These are phyloP conservation scores for Oncorhynchus mykiss DNA, from an alignment of 2,113 vertebrate genomes.

Conservation along the genomic window DNA sequence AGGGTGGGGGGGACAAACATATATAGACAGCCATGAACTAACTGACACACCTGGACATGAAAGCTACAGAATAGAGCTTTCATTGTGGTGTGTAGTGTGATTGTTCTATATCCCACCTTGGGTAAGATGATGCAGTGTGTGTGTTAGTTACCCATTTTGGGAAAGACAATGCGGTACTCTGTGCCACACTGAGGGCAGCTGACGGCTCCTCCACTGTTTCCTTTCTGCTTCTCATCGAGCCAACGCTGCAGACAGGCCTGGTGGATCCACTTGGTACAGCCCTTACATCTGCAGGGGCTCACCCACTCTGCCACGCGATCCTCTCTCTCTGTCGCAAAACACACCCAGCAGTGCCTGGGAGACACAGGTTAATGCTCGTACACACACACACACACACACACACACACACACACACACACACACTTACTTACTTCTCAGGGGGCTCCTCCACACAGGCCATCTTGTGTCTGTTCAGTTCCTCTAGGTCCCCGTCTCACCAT, in stretches of 20 bases:
- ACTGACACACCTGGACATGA: neutral
- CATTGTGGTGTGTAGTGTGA: neutral
- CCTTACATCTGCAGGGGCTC: slow-evolving; percentile 77
- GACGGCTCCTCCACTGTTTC: slow-evolving; percentile 64
- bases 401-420: neutral
- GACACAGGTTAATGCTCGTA: neutral
- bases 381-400: neutral
- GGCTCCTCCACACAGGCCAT: slow-evolving; percentile 69
- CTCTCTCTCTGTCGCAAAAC: slow-evolving; percentile 75
- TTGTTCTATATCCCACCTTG: neutral
- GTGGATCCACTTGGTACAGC: slow-evolving; percentile 82
- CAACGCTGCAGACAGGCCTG: slow-evolving; percentile 79
- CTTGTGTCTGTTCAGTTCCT: slow-evolving; percentile 17
- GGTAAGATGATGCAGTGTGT: neutral
- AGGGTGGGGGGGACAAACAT: no score
- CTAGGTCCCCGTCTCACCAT: slow-evolving; percentile 26
- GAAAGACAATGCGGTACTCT: slow-evolving; percentile 73
- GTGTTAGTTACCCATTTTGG: slow-evolving; percentile 66
- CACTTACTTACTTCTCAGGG: slow-evolving; percentile 65
- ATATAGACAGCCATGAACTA: neutral
- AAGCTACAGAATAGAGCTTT: neutral
- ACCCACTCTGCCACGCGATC: slow-evolving; percentile 76
- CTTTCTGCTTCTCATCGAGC: slow-evolving; percentile 79
- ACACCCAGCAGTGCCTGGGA: slow-evolving; percentile 78
- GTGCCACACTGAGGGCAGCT: slow-evolving; percentile 78